These are phyloP conservation scores for Rapana venosa DNA, from an alignment of 2,888 invertebrate species.

Conservation along the genomic window DNA sequence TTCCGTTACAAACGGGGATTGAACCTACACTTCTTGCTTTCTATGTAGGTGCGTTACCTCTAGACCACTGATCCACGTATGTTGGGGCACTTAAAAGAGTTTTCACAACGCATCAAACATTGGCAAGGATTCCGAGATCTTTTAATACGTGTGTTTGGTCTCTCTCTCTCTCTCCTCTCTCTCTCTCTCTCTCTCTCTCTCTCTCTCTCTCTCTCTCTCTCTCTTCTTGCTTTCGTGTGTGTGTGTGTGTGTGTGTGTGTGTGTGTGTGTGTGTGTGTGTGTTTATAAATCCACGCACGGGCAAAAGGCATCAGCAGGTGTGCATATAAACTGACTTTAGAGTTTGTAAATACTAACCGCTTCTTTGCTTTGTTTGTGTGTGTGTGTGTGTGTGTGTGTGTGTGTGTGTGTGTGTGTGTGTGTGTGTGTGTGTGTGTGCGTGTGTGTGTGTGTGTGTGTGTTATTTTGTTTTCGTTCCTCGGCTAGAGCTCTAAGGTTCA, in stretches of 20 bases:
- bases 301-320: neutral
- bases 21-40: too few relatives aligned
- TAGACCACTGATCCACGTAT: neutral
- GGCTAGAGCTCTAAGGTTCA: too few relatives aligned
- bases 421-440: too few relatives aligned
- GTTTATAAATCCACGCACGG: neutral
- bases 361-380: neutral
- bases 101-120: neutral
- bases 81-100: neutral
- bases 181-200: neutral
- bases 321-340: neutral
- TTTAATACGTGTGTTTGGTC: neutral
- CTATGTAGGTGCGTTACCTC: neutral
- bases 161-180: neutral
- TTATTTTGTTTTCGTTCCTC: too few relatives aligned
- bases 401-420: too few relatives aligned
- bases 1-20: too few relatives aligned
- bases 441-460: too few relatives aligned
- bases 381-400: too few relatives aligned
- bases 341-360: neutral
- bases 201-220: neutral
- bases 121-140: neutral
- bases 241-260: neutral
- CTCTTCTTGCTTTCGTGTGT: neutral
- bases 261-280: conserved; percentile 10